A percentile compares a stretch with the other conserved stretches of the same genome.
phyloP scores from a whole-genome alignment of 2,888 invertebrate genomes.

The Drosophila antonietae region DNA sequence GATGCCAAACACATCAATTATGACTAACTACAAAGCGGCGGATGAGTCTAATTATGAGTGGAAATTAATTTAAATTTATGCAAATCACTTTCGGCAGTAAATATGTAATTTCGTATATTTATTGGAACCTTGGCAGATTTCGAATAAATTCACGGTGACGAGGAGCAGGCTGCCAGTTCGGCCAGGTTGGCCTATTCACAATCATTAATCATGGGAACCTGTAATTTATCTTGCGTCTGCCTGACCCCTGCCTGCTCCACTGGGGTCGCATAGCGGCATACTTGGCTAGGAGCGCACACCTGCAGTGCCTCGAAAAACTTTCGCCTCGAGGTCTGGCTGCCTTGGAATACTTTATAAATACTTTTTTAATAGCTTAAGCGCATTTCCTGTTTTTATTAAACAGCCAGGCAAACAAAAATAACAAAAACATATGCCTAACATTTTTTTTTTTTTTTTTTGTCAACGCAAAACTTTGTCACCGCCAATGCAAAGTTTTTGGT shows the following conservation, averaged over 20 bases:
- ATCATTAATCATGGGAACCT: slow-evolving; percentile 74
- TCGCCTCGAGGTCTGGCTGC: slow-evolving; percentile 29
- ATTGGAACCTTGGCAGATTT: slow-evolving; percentile 13
- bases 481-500: slow-evolving; percentile 66
- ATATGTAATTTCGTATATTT: slow-evolving; percentile 21
- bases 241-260: slow-evolving; percentile 13
- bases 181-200: slow-evolving; percentile 54
- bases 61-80: slow-evolving; percentile 16
- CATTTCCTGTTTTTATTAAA: slow-evolving; percentile 73
- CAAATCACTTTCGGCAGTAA: slow-evolving; percentile 2
- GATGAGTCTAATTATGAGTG: not conserved
- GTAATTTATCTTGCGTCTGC: slow-evolving; percentile 74
- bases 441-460: slow-evolving; percentile 46
- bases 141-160: slow-evolving; percentile 17
- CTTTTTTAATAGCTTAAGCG: slow-evolving; percentile 80
- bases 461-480: slow-evolving; percentile 65
- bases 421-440: slow-evolving; percentile 61
- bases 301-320: slow-evolving; percentile 48
- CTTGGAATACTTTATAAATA: slow-evolving; percentile 74
- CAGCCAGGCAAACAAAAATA: slow-evolving; percentile 30
- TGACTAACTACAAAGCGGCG: not conserved
- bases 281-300: slow-evolving; percentile 33
- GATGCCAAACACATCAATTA: not conserved
- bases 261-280: slow-evolving; percentile 1
- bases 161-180: slow-evolving; percentile 10